Percentiles rank a stretch among this genome's conserved stretches.
These are phyloP conservation scores for Toxotes lorentzi DNA, from an alignment of 2,797 vertebrate genomes.

Conservation along the genomic window DNA sequence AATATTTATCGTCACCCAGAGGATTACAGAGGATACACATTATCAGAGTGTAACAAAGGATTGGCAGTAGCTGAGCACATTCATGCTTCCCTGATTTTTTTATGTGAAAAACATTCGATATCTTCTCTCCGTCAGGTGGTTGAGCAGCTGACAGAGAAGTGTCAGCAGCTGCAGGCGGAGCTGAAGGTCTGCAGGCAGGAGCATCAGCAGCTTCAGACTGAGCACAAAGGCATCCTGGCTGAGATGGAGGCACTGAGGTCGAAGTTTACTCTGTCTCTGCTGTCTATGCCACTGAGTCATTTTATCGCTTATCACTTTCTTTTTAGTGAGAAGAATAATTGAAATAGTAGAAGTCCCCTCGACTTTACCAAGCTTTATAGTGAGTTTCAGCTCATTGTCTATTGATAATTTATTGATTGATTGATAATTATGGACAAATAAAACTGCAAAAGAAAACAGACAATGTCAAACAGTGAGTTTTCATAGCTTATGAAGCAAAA, in stretches of 20 bases:
- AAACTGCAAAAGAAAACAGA: not conserved
- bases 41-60: too few relatives aligned
- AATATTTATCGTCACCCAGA: too few relatives aligned
- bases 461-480: not conserved
- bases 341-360: too few relatives aligned
- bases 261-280: not conserved
- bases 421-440: not conserved
- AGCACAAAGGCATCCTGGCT: conserved; percentile 52
- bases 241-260: conserved; percentile 78
- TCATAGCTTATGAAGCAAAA: too few relatives aligned
- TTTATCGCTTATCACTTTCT: not conserved
- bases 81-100: not conserved
- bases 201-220: conserved; percentile 57
- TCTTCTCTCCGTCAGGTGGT: conserved; percentile 67
- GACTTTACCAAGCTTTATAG: too few relatives aligned
- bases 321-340: not conserved
- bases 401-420: not conserved
- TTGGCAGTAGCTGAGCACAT: too few relatives aligned
- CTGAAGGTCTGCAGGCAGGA: conserved; percentile 46
- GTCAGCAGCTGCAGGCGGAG: conserved; percentile 76
- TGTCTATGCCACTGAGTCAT: not conserved
- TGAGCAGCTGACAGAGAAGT: conserved; percentile 78
- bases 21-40: too few relatives aligned
- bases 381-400: too few relatives aligned
- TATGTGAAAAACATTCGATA: not conserved